These are phyloP conservation scores for human (Homo sapiens) DNA, from an alignment of 2,113 vertebrate genomes.

Conservation along the genomic window DNA sequence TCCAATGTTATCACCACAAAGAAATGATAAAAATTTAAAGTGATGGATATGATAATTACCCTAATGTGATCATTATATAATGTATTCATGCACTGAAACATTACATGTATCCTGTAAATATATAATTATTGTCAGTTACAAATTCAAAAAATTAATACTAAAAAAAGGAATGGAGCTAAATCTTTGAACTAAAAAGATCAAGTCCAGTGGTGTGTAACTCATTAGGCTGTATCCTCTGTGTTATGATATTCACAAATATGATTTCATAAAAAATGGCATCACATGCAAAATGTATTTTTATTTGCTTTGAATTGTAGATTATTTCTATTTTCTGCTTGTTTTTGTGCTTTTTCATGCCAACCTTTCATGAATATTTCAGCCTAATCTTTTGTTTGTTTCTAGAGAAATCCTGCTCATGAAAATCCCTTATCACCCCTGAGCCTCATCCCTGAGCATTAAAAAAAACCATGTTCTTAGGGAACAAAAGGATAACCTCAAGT, in stretches of 20 bases:
- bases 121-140: not conserved
- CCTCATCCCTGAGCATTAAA: not conserved
- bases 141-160: not conserved
- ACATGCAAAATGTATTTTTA: not conserved
- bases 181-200: not conserved
- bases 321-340: not conserved
- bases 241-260: not conserved
- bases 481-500: not conserved
- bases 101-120: not conserved
- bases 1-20: not conserved
- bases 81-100: not conserved
- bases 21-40: not conserved
- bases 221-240: not conserved
- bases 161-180: not conserved
- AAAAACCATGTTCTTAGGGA: not conserved
- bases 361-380: not conserved
- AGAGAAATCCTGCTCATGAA: not conserved
- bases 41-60: not conserved
- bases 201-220: not conserved
- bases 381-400: not conserved
- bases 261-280: not conserved
- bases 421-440: not conserved
- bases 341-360: not conserved
- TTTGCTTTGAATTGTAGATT: not conserved
- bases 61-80: not conserved